A percentile compares a stretch with the other conserved stretches of the same genome.
phyloP scores from a whole-genome alignment of 2,113 vertebrate genomes.

The Strix aluco region DNA sequence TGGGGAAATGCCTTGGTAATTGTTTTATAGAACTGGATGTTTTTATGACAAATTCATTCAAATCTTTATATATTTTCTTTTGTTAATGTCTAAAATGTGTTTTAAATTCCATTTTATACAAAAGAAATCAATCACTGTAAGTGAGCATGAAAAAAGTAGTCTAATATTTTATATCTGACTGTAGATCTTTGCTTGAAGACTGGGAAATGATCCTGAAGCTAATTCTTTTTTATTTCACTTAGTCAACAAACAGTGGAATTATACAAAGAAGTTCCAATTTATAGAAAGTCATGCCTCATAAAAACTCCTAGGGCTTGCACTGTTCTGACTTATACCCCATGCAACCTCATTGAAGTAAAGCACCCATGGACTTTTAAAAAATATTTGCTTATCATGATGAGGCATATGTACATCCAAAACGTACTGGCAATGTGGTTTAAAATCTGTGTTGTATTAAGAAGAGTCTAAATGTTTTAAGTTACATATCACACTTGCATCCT shows the following conservation, averaged over 20 bases:
- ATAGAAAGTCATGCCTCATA: neutral
- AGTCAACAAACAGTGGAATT: neutral
- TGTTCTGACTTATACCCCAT: neutral
- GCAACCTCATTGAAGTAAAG: neutral
- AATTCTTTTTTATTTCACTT: conserved; percentile 3
- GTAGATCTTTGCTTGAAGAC: neutral
- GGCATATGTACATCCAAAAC: neutral
- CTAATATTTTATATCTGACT: neutral
- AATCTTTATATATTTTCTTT: neutral
- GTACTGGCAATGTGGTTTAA: neutral
- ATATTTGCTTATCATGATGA: conserved; percentile 28
- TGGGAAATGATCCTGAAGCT: neutral
- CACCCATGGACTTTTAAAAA: neutral
- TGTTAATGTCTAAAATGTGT: neutral
- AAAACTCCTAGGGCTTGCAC: neutral
- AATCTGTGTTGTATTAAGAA: conserved; percentile 51
- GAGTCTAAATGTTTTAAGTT: conserved; percentile 48
- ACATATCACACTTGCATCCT: conserved; percentile 13
- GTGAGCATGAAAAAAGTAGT: neutral
- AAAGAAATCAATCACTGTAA: neutral
- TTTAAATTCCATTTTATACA: neutral
- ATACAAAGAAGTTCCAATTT: neutral
- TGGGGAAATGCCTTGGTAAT: neutral
- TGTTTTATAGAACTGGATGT: neutral
- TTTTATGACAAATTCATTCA: neutral